phyloP scores from a whole-genome alignment of 1,140 invertebrate species.

The Bombus breviceps region DNA sequence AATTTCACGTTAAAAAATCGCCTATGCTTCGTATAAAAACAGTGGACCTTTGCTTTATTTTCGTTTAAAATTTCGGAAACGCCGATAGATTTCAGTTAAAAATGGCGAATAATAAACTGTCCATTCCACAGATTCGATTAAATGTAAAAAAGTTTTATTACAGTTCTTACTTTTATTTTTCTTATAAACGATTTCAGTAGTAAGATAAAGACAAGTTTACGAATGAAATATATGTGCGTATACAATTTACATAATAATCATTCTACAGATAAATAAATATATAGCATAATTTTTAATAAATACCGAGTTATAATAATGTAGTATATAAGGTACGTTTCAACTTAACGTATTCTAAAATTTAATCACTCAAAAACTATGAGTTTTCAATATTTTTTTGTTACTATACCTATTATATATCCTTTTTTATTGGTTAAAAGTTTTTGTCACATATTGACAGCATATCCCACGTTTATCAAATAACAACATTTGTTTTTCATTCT shows the following conservation, averaged over 20 bases:
- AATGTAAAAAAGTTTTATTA: background rate
- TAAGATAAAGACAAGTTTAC: background rate
- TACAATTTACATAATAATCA: background rate
- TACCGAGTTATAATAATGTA: background rate
- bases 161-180: background rate
- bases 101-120: background rate
- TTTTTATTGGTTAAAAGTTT: background rate
- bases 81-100: background rate
- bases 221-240: background rate
- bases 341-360: background rate
- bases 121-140: background rate
- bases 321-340: background rate
- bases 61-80: background rate
- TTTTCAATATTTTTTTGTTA: background rate
- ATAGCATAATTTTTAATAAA: background rate
- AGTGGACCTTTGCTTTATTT: background rate
- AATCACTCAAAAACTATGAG: background rate
- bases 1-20: constrained; percentile 14
- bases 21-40: background rate
- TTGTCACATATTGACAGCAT: background rate
- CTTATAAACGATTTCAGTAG: background rate
- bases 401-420: background rate
- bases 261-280: background rate
- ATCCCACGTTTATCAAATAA: background rate
- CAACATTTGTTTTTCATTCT: background rate